Evolutionary conservation across 2,888 invertebrate genomes (phyloP).

Genomic region (Dolichopus griseipennis): DNA sequence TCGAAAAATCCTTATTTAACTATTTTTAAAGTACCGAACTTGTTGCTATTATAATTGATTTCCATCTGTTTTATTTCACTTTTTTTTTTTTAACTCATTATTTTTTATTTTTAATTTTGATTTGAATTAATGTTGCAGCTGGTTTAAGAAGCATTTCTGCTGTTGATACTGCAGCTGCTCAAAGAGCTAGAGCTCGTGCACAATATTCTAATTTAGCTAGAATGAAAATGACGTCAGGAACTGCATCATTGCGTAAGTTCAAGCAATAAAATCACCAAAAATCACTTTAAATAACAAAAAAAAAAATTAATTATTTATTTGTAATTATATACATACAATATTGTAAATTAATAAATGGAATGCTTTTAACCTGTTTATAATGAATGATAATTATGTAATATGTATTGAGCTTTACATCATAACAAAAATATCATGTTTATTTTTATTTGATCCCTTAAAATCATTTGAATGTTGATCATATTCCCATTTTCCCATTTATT

Average conservation of each 20-base stretch:
- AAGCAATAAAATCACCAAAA: background rate
- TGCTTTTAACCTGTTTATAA: background rate
- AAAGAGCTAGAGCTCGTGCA: constrained; percentile 74
- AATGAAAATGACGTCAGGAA: constrained; percentile 58
- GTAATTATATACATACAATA: constrained; percentile 16
- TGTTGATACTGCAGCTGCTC: constrained; percentile 85
- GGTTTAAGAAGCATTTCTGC: constrained; percentile 82
- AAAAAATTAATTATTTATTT: background rate
- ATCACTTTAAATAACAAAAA: background rate
- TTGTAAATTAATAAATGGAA: constrained; percentile 11
- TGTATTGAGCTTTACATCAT: background rate
- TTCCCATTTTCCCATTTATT: too few species aligned
- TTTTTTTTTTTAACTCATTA: background rate
- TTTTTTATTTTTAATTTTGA: background rate
- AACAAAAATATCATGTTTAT: too few species aligned
- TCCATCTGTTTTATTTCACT: constrained; percentile 6
- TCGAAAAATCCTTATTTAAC: too few species aligned
- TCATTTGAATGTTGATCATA: too few species aligned
- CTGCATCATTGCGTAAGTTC: constrained; percentile 62
- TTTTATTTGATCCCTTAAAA: too few species aligned
- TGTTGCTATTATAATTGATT: background rate
- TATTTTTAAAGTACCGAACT: background rate
- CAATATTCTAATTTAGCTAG: constrained; percentile 74
- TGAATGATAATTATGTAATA: background rate
- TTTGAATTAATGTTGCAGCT: constrained; percentile 26